Evolutionary conservation across 2,797 vertebrate species (phyloP).

Genomic region (Pachyuromys duprasi): DNA sequence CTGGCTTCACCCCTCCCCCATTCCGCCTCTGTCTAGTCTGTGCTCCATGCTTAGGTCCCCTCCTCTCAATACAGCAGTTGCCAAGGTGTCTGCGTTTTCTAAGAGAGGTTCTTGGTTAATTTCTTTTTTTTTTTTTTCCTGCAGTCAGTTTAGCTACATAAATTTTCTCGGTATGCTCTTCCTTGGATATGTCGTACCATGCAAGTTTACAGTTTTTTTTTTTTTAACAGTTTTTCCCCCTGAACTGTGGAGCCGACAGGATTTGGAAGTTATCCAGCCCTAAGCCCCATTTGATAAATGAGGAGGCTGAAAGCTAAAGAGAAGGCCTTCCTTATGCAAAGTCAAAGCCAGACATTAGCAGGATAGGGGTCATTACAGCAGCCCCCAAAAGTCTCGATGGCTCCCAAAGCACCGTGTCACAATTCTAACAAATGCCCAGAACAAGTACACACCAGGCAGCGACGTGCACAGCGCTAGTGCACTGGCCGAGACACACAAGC

Average conservation of each 20-base stretch:
- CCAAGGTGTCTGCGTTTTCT: neutral
- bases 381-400: neutral
- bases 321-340: neutral
- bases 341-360: neutral
- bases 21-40: neutral
- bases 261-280: neutral
- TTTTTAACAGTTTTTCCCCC: neutral
- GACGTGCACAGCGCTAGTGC: neutral
- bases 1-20: neutral
- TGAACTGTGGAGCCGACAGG: neutral
- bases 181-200: neutral
- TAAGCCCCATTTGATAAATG: neutral
- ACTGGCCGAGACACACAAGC: neutral
- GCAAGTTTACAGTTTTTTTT: neutral
- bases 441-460: rapidly evolving
- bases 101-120: neutral
- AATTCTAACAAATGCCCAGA: neutral
- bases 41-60: neutral
- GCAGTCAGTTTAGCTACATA: neutral
- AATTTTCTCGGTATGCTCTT: neutral
- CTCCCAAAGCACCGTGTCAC: neutral
- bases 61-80: neutral
- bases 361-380: neutral
- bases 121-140: neutral
- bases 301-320: neutral